These are phyloP conservation scores for Erythrocercus mccallii DNA, from an alignment of 2,113 vertebrate species.

Conservation along the genomic window DNA sequence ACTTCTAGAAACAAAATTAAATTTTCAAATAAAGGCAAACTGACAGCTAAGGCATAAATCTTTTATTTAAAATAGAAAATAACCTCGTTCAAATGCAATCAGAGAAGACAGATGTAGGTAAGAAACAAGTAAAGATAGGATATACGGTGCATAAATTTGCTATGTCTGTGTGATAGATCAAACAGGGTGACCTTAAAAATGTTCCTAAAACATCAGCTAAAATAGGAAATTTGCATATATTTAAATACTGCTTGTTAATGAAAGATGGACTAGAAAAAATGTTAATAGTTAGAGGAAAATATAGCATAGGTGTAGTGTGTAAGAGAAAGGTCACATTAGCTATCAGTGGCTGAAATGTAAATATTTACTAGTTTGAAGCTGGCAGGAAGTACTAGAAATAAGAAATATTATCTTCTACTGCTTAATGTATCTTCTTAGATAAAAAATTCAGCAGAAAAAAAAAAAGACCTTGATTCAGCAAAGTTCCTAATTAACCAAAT, in stretches of 20 bases:
- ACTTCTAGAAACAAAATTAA: slow-evolving; percentile 77
- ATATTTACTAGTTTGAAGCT: slow-evolving; percentile 16
- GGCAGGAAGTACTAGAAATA: neutral
- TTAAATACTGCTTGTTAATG: slow-evolving; percentile 32
- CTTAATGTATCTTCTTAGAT: neutral
- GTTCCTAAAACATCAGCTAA: slow-evolving; percentile 39
- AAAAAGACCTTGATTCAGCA: neutral
- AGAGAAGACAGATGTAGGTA: slow-evolving; percentile 71
- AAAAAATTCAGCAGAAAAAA: neutral
- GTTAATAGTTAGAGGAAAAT: neutral
- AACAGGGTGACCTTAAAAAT: slow-evolving; percentile 68
- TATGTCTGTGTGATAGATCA: slow-evolving; percentile 40
- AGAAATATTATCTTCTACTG: neutral
- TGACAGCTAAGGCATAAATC: slow-evolving; percentile 78
- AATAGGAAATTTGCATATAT: slow-evolving; percentile 43
- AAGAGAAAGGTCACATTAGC: slow-evolving; percentile 6
- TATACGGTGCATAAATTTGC: slow-evolving; percentile 34
- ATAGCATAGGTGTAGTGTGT: neutral
- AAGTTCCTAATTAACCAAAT: slow-evolving; percentile 3
- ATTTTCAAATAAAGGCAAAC: slow-evolving; percentile 76
- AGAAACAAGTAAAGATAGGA: slow-evolving; percentile 59
- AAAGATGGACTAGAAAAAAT: neutral
- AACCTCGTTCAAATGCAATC: slow-evolving; percentile 73
- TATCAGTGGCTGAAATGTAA: slow-evolving; percentile 36
- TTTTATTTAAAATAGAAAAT: slow-evolving; percentile 79